phyloP scores from a whole-genome alignment of 2,113 vertebrate genomes.

The Rhinolophus sinicus region DNA sequence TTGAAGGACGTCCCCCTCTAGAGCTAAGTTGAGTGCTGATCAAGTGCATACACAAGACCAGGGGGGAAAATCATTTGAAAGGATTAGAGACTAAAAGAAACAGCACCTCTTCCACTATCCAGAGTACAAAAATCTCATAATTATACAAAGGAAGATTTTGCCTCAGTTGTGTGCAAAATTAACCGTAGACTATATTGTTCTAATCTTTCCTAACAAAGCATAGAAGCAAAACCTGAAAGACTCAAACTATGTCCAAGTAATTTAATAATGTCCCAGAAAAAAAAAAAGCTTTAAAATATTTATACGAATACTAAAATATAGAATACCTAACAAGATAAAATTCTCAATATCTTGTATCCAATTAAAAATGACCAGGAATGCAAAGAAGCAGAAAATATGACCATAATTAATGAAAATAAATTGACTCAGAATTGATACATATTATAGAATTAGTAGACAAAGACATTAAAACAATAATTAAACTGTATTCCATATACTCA shows the following conservation, averaged over 20 bases:
- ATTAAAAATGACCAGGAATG: constrained; percentile 9
- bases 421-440: neutral
- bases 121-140: neutral
- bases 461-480: neutral
- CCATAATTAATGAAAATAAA: constrained; percentile 22
- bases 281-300: constrained; percentile 43
- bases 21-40: neutral
- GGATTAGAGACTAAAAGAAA: neutral
- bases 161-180: constrained; percentile 5
- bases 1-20: neutral
- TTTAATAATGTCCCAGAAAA: constrained; percentile 32
- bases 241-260: constrained; percentile 7
- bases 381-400: constrained; percentile 14
- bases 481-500: constrained; percentile 31
- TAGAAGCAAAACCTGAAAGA: neutral
- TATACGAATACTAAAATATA: constrained; percentile 10
- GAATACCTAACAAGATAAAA: neutral
- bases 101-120: neutral
- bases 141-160: neutral
- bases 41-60: neutral
- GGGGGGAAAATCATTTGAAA: neutral
- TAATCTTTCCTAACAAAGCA: constrained; percentile 20
- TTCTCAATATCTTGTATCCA: neutral
- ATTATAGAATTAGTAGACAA: constrained; percentile 13
- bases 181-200: neutral